Percentiles rank a stretch among this genome's conserved stretches.
Evolutionary conservation across 2,797 vertebrate species (phyloP).

Genomic region (Xenopus petersii): DNA sequence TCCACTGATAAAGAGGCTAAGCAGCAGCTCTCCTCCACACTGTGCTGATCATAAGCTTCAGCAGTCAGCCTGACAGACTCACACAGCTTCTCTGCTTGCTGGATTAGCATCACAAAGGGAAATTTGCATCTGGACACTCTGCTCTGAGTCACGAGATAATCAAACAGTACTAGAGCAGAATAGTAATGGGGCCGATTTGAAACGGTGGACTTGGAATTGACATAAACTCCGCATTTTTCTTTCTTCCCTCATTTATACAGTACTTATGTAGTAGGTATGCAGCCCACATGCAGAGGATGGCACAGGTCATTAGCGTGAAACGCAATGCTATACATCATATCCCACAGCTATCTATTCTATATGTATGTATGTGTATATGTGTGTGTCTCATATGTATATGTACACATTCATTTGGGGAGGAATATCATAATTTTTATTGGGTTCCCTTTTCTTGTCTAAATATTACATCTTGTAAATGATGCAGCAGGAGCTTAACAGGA

Average conservation of each 20-base stretch:
- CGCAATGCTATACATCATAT: slow-evolving; percentile 58
- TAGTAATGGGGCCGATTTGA: slow-evolving; percentile 58
- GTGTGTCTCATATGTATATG: no score
- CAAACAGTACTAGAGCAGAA: slow-evolving; percentile 64
- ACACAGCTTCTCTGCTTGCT: slow-evolving; percentile 37
- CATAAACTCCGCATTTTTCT: slow-evolving; percentile 23
- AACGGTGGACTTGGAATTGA: slow-evolving; percentile 53
- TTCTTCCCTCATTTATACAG: slow-evolving; percentile 22
- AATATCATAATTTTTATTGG: no score
- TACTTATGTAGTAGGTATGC: slow-evolving; percentile 51
- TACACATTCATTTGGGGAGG: no score
- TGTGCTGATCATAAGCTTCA: slow-evolving; percentile 40
- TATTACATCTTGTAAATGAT: no score
- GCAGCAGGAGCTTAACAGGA: no score
- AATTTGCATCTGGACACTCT: slow-evolving; percentile 63
- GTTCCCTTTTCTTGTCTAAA: no score
- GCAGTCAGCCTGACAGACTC: slow-evolving; percentile 41
- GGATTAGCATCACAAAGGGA: slow-evolving; percentile 63
- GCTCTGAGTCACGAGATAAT: slow-evolving; percentile 61
- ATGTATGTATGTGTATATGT: no score
- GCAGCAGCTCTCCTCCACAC: slow-evolving; percentile 10
- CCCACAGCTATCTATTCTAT: slow-evolving; percentile 13
- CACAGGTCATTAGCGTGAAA: slow-evolving; percentile 58
- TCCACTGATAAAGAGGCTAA: background rate
- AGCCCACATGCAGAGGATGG: slow-evolving; percentile 53